phyloP scores from a whole-genome alignment of 2,113 vertebrate species.

The Meriones unguiculatus region DNA sequence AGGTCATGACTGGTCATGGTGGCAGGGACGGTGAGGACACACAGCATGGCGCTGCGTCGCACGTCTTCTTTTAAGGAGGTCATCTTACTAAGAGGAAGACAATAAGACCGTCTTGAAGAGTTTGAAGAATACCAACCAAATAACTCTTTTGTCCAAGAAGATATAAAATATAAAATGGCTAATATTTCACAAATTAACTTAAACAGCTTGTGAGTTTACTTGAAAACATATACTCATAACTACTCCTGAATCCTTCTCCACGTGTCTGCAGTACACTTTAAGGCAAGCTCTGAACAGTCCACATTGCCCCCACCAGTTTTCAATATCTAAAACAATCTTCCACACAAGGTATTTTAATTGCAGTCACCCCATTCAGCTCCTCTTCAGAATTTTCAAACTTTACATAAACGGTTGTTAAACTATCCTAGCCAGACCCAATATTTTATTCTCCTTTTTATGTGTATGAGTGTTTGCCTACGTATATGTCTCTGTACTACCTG shows the following conservation, averaged over 20 bases:
- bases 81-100: conserved; percentile 94
- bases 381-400: neutral
- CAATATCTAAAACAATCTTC: neutral
- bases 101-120: conserved; percentile 71
- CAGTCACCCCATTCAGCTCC: neutral
- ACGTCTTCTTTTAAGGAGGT: conserved; percentile 96
- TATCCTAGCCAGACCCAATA: neutral
- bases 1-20: conserved; percentile 99
- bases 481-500: neutral
- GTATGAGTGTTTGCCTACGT: neutral
- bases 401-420: neutral
- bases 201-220: neutral
- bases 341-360: neutral
- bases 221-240: neutral
- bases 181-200: neutral
- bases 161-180: conserved; percentile 39
- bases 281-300: neutral
- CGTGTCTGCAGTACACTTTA: neutral
- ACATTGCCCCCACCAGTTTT: neutral
- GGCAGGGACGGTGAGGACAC: conserved; percentile 96
- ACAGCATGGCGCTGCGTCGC: conserved; percentile 97
- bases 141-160: neutral
- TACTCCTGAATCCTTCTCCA: neutral
- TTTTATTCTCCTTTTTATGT: neutral
- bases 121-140: conserved; percentile 67